These are phyloP conservation scores for Drosophila eugracilis DNA, from an alignment of 1,140 invertebrate species.

Conservation along the genomic window DNA sequence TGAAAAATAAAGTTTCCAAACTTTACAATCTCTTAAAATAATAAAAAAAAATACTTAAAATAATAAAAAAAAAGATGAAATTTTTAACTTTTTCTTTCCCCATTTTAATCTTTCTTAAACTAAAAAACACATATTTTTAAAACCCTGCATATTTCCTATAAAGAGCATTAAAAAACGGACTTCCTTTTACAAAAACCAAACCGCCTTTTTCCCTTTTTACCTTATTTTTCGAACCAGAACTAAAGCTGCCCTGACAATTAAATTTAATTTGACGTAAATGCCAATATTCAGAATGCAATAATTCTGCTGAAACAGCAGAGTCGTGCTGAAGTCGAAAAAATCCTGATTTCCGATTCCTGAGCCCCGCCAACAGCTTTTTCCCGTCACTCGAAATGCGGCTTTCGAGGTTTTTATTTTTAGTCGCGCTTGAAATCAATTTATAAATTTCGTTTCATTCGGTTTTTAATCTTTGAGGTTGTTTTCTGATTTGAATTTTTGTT, in stretches of 20 bases:
- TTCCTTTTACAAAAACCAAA: background rate
- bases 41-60: background rate
- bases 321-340: conserved; percentile 6
- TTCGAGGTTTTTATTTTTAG: conserved; percentile 53
- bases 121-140: no score
- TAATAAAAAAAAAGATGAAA: background rate
- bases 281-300: conserved; percentile 76
- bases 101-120: no score
- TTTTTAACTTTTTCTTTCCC: no score
- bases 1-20: no score
- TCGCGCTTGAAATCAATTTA: conserved; percentile 64
- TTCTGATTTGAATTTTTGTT: conserved; percentile 6
- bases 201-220: conserved; percentile 8
- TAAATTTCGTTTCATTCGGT: conserved; percentile 62
- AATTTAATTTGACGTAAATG: conserved; percentile 82
- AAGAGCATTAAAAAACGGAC: background rate
- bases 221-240: background rate
- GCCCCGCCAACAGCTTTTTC: conserved; percentile 6
- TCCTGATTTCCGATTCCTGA: conserved; percentile 25
- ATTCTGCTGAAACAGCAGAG: conserved; percentile 56
- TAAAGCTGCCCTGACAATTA: conserved; percentile 59
- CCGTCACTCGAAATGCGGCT: conserved; percentile 2
- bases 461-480: conserved; percentile 36
- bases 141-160: no score
- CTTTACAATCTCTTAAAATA: no score